Evolutionary conservation across 2,888 invertebrate genomes (phyloP).

Genomic region (Phania funesta): DNA sequence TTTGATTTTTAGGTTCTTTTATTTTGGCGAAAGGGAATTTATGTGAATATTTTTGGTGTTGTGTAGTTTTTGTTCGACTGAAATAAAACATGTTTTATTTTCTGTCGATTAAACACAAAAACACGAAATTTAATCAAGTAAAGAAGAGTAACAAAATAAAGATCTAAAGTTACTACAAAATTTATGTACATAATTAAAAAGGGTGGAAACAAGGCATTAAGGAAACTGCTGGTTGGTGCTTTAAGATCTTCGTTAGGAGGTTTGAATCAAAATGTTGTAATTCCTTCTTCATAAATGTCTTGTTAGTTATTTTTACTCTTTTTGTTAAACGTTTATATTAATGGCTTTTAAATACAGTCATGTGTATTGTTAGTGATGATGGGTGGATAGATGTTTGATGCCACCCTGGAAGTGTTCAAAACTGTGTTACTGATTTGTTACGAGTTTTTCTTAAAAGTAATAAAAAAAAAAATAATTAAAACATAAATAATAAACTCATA

Average conservation of each 20-base stretch:
- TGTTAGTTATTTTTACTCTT: neutral
- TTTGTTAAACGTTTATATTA: constrained; percentile 9
- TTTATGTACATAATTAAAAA: constrained; percentile 47
- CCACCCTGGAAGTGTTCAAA: constrained; percentile 49
- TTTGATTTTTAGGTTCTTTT: neutral
- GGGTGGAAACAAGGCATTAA: neutral
- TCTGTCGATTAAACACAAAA: neutral
- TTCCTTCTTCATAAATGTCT: neutral
- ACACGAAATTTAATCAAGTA: constrained; percentile 20
- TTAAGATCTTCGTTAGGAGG: neutral
- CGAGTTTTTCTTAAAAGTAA: too few relatives aligned
- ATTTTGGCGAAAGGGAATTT: constrained; percentile 29
- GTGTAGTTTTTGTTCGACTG: neutral
- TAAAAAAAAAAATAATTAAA: too few relatives aligned
- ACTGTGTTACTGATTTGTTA: constrained; percentile 28
- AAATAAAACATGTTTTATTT: constrained; percentile 39
- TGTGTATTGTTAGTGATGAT: neutral
- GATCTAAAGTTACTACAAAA: neutral
- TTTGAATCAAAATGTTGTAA: neutral
- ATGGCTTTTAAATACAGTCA: constrained; percentile 6
- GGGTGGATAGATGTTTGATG: constrained; percentile 34
- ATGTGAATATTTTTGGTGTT: constrained; percentile 40
- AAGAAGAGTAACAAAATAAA: neutral
- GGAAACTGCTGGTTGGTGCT: neutral
- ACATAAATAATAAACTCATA: too few relatives aligned